Conservation (phyloP, 2,888 invertebrate genomes). For the Heliconius ethilla region DNA sequence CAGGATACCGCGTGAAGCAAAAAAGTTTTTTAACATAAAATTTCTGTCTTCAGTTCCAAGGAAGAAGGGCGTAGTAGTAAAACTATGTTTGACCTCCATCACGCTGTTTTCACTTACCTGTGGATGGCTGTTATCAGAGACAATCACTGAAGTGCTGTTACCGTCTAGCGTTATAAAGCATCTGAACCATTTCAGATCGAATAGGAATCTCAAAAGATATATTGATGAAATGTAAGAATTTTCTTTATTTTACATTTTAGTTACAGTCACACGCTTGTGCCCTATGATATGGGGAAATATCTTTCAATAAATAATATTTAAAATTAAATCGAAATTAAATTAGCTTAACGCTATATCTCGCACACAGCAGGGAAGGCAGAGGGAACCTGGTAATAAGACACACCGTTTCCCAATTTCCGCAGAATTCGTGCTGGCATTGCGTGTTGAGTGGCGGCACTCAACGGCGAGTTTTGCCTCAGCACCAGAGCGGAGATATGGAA, state of each 20-base stretch:
- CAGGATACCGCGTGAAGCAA: background rate
- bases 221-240: slow-evolving; percentile 60
- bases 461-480: too few relatives aligned
- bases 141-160: slow-evolving; percentile 47
- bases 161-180: slow-evolving; percentile 53
- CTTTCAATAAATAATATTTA: too few relatives aligned
- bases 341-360: too few relatives aligned
- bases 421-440: too few relatives aligned
- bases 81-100: slow-evolving; percentile 48
- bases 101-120: slow-evolving; percentile 43
- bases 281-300: too few relatives aligned
- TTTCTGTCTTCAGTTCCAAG: slow-evolving; percentile 51
- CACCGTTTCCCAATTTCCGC: too few relatives aligned
- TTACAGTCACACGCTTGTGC: background rate
- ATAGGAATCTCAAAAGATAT: slow-evolving; percentile 58
- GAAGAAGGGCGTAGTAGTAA: slow-evolving; percentile 45
- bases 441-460: too few relatives aligned
- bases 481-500: too few relatives aligned
- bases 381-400: too few relatives aligned
- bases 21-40: background rate
- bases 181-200: slow-evolving; percentile 57
- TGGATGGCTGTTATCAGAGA: slow-evolving; percentile 52
- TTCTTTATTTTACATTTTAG: background rate
- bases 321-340: too few relatives aligned
- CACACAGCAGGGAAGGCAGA: too few relatives aligned